Evolutionary conservation across 2,888 invertebrate species (phyloP), one percentile per base, ranked within the genome.

Genomic region (Byasa hedistus): DNA sequence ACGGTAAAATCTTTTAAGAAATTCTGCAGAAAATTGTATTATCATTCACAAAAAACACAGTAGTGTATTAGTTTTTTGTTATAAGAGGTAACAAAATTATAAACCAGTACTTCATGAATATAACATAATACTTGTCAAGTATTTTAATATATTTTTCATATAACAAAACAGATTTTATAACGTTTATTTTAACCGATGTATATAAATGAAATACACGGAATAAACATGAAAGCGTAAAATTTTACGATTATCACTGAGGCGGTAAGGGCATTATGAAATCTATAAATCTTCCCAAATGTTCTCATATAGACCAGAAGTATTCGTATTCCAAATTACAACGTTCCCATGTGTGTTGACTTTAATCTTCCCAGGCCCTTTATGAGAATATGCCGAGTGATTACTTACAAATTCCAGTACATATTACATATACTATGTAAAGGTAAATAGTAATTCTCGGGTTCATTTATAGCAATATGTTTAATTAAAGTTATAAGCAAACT

Each of bases 241-340:
- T 64, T 64, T 59, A 64, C 55, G 59, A 64, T 64, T 59, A 54
- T 64, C 64, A 59, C 59, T 59, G 54, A 59, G 64, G 55, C 54
- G 21, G 79, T 74, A 72, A 68, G 75, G 79, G 81, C 81, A 85
- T 87, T 85, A 87, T 77, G 78, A 76, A 79, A 75, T 81, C 73
- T 78, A 87, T 86, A 87, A 84, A 80, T 85, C 83, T 79, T 73
- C 72, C 39, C 75, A 71, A 84, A 85, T 80, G 85, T 83, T 79
- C 81, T 77, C 80, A 79, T 82, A 82, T 76, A 82, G 82, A 79
- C 82, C 80, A 78, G 82, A 81, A 79, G 81, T 76, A 76, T 77
- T 76, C 80, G 81, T 83, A 84, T 83, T 82, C 77, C 76, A 77
- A 81, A 83, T 81, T 77, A 77, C 76, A 72, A 23, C 61, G 62